These are phyloP conservation scores for Plutella xylostella DNA, from an alignment of 2,888 invertebrate genomes.

Conservation along the genomic window DNA sequence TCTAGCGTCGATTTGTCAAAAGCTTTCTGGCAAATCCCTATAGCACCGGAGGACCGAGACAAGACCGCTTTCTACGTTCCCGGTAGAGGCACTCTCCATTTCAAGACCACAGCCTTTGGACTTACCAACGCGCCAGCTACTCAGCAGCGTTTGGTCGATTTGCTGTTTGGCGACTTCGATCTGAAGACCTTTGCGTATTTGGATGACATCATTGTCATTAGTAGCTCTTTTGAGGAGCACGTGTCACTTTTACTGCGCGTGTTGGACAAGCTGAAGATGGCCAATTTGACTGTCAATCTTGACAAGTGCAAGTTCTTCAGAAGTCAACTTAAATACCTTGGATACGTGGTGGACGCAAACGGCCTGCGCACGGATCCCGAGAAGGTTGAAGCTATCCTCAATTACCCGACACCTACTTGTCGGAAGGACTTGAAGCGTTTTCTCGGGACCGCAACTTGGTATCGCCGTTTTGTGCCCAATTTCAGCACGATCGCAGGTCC, in stretches of 20 bases:
- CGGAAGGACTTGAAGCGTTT: constrained; percentile 10
- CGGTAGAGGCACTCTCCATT: too few relatives aligned
- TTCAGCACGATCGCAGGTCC: constrained; percentile 22
- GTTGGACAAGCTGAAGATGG: not conserved
- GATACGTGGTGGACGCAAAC: constrained; percentile 26
- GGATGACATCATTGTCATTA: constrained; percentile 19
- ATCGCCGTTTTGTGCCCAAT: constrained; percentile 19
- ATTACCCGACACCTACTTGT: constrained; percentile 19
- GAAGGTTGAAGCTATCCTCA: constrained; percentile 19
- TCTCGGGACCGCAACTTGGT: constrained; percentile 21
- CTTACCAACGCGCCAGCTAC: too few relatives aligned
- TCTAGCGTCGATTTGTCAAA: too few relatives aligned
- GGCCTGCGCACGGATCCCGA: constrained; percentile 20
- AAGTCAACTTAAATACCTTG: constrained; percentile 24
- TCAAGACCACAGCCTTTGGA: too few relatives aligned
- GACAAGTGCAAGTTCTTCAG: constrained; percentile 24
- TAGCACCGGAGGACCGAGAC: too few relatives aligned
- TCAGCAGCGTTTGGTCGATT: too few relatives aligned
- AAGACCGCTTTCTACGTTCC: too few relatives aligned
- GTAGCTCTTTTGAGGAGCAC: constrained; percentile 16
- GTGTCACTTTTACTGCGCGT: not conserved
- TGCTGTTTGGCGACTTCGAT: too few relatives aligned
- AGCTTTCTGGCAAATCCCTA: too few relatives aligned
- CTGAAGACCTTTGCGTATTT: too few relatives aligned
- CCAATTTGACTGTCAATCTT: constrained; percentile 19